A percentile compares a stretch with the other conserved stretches of the same genome.
phyloP scores from a whole-genome alignment of 2,797 vertebrate species.

The Sebastes elongatus region DNA sequence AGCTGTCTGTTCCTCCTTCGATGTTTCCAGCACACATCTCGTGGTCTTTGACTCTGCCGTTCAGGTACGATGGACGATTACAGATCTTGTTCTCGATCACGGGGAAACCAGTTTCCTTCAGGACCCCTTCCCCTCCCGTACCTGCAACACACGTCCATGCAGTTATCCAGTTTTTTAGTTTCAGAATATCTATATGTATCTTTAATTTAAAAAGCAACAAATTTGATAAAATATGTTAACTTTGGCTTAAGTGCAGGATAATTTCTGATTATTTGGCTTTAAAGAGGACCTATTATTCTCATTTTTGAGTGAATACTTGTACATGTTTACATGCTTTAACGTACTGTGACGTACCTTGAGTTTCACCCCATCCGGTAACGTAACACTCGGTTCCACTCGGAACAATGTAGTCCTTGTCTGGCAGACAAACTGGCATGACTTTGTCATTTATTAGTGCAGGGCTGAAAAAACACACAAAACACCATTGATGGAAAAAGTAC shows the following conservation, averaged over 20 bases:
- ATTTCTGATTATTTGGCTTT: too few relatives aligned
- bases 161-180: neutral
- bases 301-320: too few relatives aligned
- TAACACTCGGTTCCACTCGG: conserved; percentile 88
- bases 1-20: conserved; percentile 89
- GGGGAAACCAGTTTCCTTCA: conserved; percentile 94
- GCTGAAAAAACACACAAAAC: conserved; percentile 75
- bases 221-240: neutral
- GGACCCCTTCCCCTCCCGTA: conserved; percentile 80
- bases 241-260: too few relatives aligned
- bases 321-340: too few relatives aligned
- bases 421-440: conserved; percentile 89
- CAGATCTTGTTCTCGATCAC: conserved; percentile 96
- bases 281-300: too few relatives aligned
- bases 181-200: neutral
- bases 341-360: conserved; percentile 82
- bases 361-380: conserved; percentile 95
- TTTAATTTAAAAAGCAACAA: neutral
- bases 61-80: conserved; percentile 88
- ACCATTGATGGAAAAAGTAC: neutral
- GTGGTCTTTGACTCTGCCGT: conserved; percentile 78
- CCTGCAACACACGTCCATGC: conserved; percentile 68
- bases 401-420: conserved; percentile 84
- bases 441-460: conserved; percentile 85
- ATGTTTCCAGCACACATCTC: conserved; percentile 95